These are phyloP conservation scores for Caerostris extrusa DNA, from an alignment of 1,140 invertebrate genomes.

Conservation along the genomic window DNA sequence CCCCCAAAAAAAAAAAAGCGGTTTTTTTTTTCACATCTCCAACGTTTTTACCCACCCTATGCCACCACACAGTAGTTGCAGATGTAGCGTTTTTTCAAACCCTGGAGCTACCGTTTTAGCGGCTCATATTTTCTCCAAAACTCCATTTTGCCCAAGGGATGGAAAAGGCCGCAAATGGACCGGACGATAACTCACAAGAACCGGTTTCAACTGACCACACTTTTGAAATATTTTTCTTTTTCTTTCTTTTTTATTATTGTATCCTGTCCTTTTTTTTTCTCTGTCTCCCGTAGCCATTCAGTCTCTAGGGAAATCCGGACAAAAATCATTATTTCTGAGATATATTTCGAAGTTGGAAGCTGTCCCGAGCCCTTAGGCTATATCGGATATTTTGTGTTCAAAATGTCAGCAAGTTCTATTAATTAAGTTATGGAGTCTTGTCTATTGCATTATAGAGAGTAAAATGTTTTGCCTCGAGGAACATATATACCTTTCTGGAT, in stretches of 20 bases:
- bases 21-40: not conserved
- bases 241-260: not conserved
- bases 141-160: slow-evolving; percentile 70
- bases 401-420: slow-evolving; percentile 70
- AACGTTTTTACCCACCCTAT: not conserved
- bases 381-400: slow-evolving; percentile 65
- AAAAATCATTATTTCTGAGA: slow-evolving; percentile 65
- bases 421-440: slow-evolving; percentile 64
- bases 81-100: slow-evolving; percentile 53
- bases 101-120: slow-evolving; percentile 52
- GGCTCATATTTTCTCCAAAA: slow-evolving; percentile 72
- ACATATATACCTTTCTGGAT: not conserved
- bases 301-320: slow-evolving; percentile 60
- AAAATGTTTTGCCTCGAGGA: slow-evolving; percentile 16
- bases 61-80: slow-evolving; percentile 43
- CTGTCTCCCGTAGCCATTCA: not conserved
- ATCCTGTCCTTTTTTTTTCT: slow-evolving; percentile 13
- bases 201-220: slow-evolving; percentile 76
- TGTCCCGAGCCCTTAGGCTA: slow-evolving; percentile 24
- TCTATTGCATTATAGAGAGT: slow-evolving; percentile 22
- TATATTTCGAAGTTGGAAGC: slow-evolving; percentile 31
- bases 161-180: slow-evolving; percentile 60
- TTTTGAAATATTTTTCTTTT: slow-evolving; percentile 50
- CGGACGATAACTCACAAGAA: slow-evolving; percentile 69
- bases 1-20: no score